A percentile compares a stretch with the other conserved stretches of the same genome.
Evolutionary conservation across 2,113 vertebrate species (phyloP).

Genomic region (Herpailurus yagouaroundi): DNA sequence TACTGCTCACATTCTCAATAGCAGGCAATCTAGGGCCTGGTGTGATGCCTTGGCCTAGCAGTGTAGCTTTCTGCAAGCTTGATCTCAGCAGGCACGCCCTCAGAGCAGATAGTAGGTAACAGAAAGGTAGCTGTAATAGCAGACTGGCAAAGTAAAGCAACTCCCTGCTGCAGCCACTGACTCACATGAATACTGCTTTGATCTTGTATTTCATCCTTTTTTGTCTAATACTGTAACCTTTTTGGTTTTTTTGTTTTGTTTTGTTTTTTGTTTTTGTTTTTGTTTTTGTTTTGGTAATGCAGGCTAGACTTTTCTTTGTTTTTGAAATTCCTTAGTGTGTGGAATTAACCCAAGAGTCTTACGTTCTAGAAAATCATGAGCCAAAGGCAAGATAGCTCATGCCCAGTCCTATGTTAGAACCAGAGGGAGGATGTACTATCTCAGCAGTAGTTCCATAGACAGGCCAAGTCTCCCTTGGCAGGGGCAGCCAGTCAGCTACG

Average conservation of each 20-base stretch:
- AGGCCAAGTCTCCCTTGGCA: not conserved
- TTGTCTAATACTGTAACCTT: not conserved
- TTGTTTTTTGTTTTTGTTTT: not conserved
- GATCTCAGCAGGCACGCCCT: conserved; percentile 48
- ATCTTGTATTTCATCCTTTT: not conserved
- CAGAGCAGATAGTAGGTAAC: not conserved
- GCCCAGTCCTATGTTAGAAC: not conserved
- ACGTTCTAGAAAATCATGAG: not conserved
- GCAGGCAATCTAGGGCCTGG: not conserved
- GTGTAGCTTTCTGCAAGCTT: not conserved
- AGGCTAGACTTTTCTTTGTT: not conserved
- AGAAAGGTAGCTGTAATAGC: not conserved
- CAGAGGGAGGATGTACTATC: not conserved
- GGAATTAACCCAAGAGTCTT: not conserved
- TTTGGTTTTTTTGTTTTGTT: too few species aligned
- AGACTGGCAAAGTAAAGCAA: not conserved
- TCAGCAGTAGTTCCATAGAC: not conserved
- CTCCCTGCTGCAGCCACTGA: not conserved
- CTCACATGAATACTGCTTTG: not conserved
- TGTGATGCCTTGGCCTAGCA: not conserved
- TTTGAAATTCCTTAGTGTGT: not conserved
- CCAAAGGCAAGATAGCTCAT: not conserved
- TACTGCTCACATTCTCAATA: not conserved
- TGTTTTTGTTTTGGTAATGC: not conserved
- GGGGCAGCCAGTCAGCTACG: not conserved